These are phyloP conservation scores for Diabrotica virgifera DNA, from an alignment of 1,140 invertebrate species.

Conservation along the genomic window DNA sequence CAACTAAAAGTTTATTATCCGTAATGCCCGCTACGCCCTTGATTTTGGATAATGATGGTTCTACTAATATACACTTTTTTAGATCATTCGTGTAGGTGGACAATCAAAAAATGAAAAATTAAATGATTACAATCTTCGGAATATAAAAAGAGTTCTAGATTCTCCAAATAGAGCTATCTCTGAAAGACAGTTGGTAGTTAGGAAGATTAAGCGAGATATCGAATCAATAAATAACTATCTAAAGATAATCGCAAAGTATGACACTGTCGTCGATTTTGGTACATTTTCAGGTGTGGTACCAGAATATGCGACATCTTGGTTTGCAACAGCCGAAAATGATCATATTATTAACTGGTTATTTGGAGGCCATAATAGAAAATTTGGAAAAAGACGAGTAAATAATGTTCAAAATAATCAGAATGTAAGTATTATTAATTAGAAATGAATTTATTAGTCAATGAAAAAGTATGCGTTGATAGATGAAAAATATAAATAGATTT, in stretches of 20 bases:
- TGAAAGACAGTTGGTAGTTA: slow-evolving; percentile 6
- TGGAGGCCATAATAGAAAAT: not conserved
- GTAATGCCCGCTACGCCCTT: no score
- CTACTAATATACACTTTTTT: not conserved
- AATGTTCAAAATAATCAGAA: no score
- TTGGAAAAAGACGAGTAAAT: no score
- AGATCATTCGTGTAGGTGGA: slow-evolving; percentile 69
- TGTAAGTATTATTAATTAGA: no score
- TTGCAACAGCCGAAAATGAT: slow-evolving; percentile 23
- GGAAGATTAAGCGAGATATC: slow-evolving; percentile 17
- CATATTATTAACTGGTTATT: slow-evolving; percentile 36
- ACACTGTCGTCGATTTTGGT: slow-evolving; percentile 26
- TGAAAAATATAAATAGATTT: no score
- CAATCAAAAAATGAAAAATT: slow-evolving; percentile 62
- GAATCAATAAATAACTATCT: slow-evolving; percentile 22
- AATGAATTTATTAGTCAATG: no score
- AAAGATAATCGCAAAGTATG: slow-evolving; percentile 18
- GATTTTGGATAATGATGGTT: no score
- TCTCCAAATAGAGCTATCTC: slow-evolving; percentile 8
- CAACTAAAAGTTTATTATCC: no score
- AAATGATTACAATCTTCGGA: slow-evolving; percentile 51
- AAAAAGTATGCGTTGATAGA: no score
- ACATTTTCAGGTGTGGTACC: slow-evolving; percentile 26
- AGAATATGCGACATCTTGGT: slow-evolving; percentile 33
- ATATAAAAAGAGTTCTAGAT: slow-evolving; percentile 7